Conservation (phyloP, 1,140 invertebrate genomes). For the Drosophila subpulchrella region DNA sequence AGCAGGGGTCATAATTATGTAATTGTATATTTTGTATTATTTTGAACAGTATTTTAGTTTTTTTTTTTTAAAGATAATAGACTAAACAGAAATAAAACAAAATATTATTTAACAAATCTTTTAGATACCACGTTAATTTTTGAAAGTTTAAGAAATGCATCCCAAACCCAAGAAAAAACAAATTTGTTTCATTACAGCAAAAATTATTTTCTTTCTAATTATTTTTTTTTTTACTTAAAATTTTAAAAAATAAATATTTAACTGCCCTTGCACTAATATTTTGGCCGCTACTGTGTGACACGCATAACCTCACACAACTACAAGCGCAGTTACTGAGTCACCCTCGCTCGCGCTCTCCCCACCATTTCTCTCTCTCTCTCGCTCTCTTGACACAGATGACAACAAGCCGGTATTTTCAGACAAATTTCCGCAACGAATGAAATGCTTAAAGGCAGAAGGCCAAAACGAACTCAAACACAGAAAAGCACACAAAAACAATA, state of each 20-base stretch:
- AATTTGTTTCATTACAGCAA: no score
- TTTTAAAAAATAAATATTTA: no score
- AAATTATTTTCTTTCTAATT: no score
- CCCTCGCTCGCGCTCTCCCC: constrained; percentile 17
- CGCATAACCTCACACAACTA: constrained; percentile 76
- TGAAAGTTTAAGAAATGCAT: no score
- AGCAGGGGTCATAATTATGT: not conserved
- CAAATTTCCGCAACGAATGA: constrained; percentile 67
- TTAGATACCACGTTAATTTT: no score
- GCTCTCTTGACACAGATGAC: constrained; percentile 53
- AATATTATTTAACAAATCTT: no score
- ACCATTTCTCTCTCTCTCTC: constrained; percentile 12
- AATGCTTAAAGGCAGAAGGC: constrained; percentile 57
- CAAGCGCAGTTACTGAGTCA: constrained; percentile 76
- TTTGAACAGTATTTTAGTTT: no score
- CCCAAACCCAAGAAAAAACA: no score
- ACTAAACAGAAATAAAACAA: no score
- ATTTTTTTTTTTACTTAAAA: no score
- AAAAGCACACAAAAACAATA: constrained; percentile 27
- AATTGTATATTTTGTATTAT: not conserved
- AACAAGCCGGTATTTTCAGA: constrained; percentile 77
- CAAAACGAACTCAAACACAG: constrained; percentile 50
- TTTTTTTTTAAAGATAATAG: no score
- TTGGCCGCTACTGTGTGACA: constrained; percentile 24
- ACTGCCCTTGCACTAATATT: not conserved